Conservation (phyloP, 1,140 invertebrate species). For the Mycetomoellerius zeteki region DNA sequence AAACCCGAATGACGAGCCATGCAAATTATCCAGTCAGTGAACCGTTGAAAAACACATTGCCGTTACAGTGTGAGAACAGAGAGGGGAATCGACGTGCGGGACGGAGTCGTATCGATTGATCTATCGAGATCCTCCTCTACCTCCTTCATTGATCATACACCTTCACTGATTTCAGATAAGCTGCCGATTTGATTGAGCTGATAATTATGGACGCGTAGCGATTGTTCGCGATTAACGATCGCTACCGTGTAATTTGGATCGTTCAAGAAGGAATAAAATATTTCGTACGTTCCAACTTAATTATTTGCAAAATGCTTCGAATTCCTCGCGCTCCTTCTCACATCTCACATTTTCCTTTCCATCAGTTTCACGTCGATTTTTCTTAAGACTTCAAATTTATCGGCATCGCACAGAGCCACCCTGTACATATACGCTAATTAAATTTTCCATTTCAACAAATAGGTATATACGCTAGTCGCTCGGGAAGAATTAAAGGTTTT, state of each 20-base stretch:
- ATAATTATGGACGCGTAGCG: conserved; percentile 11
- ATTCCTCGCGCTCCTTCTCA: neutral
- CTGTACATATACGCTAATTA: neutral
- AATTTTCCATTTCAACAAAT: conserved; percentile 30
- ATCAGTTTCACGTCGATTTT: neutral
- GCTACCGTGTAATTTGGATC: neutral
- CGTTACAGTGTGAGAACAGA: conserved; percentile 6
- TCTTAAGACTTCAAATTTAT: neutral
- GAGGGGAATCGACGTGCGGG: conserved; percentile 4
- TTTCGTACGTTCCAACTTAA: neutral
- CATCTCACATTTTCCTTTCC: neutral
- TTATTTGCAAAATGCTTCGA: neutral
- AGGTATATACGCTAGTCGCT: conserved; percentile 2
- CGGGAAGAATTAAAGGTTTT: conserved; percentile 28
- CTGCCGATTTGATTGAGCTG: conserved; percentile 16
- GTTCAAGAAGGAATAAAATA: neutral
- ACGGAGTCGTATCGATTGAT: conserved; percentile 25
- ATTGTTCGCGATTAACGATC: conserved; percentile 33
- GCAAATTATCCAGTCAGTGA: conserved; percentile 59
- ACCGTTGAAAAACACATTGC: conserved; percentile 46
- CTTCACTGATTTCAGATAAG: conserved; percentile 50
- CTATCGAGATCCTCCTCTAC: conserved; percentile 33
- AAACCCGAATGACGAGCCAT: conserved; percentile 53
- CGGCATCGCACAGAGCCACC: neutral
- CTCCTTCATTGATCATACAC: conserved; percentile 12